Percentiles rank a stretch among this genome's conserved stretches.
These are phyloP conservation scores for Cylindroiulus punctatus DNA, from an alignment of 2,888 invertebrate genomes.

Conservation along the genomic window DNA sequence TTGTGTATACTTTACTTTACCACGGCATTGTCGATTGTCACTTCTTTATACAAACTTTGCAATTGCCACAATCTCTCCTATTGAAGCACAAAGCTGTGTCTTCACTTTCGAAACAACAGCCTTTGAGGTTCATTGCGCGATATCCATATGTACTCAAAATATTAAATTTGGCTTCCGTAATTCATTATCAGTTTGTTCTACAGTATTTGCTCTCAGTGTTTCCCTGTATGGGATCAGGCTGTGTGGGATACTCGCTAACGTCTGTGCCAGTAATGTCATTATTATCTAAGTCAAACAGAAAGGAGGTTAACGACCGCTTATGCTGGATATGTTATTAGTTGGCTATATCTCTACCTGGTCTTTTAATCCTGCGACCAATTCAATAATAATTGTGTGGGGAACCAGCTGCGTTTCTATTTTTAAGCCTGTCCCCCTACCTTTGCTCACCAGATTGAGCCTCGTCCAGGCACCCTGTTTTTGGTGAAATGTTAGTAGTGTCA, in stretches of 20 bases:
- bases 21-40: too few species aligned
- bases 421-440: constrained; percentile 8
- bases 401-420: constrained; percentile 40
- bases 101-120: background rate
- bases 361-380: constrained; percentile 36
- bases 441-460: background rate
- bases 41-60: background rate
- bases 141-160: background rate
- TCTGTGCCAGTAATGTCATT: constrained; percentile 6
- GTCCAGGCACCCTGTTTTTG: constrained; percentile 16
- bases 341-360: constrained; percentile 2
- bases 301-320: constrained; percentile 14
- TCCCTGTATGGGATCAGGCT: too few species aligned
- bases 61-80: background rate
- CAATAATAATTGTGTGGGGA: constrained; percentile 28
- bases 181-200: background rate
- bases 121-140: background rate
- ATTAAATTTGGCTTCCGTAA: background rate
- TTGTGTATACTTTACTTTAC: too few species aligned
- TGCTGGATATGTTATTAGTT: constrained; percentile 1
- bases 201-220: too few species aligned
- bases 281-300: constrained; percentile 36
- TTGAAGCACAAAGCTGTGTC: background rate
- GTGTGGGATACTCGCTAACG: background rate
- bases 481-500: constrained; percentile 25